Evolutionary conservation across 1,140 invertebrate genomes (phyloP).

Genomic region (Aphis craccivora): DNA sequence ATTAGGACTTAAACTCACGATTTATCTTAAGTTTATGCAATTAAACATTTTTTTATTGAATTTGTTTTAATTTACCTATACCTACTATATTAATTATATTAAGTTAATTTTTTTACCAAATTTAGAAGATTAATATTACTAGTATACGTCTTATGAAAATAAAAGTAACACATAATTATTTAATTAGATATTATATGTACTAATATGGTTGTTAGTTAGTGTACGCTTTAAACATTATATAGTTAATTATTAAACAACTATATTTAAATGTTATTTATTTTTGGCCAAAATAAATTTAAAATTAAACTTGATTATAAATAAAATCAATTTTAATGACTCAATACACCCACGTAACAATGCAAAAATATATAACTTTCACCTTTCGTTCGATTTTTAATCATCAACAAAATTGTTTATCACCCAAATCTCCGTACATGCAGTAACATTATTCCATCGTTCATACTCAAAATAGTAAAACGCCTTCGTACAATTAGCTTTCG

Average conservation of each 20-base stretch:
- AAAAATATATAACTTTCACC: constrained; percentile 11
- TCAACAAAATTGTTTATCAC: background rate
- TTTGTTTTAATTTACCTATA: background rate
- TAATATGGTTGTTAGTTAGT: background rate
- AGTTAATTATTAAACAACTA: background rate
- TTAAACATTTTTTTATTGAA: background rate
- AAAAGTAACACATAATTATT: background rate
- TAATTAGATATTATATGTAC: background rate
- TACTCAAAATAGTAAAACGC: constrained; percentile 30
- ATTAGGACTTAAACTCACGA: too few relatives aligned
- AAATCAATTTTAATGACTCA: constrained; percentile 25
- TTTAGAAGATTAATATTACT: background rate
- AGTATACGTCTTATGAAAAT: background rate
- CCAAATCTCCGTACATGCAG: background rate
- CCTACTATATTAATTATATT: background rate
- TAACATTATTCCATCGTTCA: background rate
- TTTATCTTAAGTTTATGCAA: background rate
- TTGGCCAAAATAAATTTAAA: background rate
- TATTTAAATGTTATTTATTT: background rate
- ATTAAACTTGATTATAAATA: background rate
- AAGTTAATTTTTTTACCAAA: background rate
- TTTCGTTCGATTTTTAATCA: constrained; percentile 24
- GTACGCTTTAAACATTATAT: background rate
- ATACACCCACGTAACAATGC: background rate
- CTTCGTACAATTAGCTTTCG: constrained; percentile 21